These are phyloP conservation scores for Watsonalla cultraria DNA, from an alignment of 2,888 invertebrate genomes.

Conservation along the genomic window DNA sequence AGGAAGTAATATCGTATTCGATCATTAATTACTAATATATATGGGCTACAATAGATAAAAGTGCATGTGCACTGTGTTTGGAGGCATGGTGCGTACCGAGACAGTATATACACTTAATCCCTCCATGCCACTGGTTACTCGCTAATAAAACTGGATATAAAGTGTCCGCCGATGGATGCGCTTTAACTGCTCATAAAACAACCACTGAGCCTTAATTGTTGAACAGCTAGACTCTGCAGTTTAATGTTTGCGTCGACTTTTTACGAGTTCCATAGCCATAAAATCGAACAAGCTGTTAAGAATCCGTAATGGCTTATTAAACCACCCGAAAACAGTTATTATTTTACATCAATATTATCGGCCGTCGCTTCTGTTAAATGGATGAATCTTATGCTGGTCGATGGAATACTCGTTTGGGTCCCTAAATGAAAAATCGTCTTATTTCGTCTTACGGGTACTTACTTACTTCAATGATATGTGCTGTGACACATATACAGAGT, in stretches of 20 bases:
- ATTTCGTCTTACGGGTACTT: too few relatives aligned
- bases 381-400: too few relatives aligned
- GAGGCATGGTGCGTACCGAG: conserved; percentile 3
- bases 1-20: neutral
- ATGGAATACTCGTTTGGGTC: too few relatives aligned
- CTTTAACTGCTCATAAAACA: conserved; percentile 64
- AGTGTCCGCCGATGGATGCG: conserved; percentile 46
- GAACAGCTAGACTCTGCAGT: conserved; percentile 31
- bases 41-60: neutral
- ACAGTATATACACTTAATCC: conserved; percentile 26
- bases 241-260: conserved; percentile 40
- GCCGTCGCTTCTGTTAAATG: too few relatives aligned
- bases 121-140: conserved; percentile 13
- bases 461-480: too few relatives aligned
- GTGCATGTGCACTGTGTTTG: neutral
- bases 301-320: conserved; percentile 15
- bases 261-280: conserved; percentile 52
- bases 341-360: conserved; percentile 16
- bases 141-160: conserved; percentile 58
- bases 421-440: too few relatives aligned
- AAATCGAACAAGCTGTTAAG: conserved; percentile 40
- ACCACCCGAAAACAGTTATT: conserved; percentile 16
- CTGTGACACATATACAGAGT: too few relatives aligned
- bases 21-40: neutral
- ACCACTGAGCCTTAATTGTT: conserved; percentile 64